A percentile compares a stretch with the other conserved stretches of the same genome.
These are phyloP conservation scores for Liasis olivaceus DNA, from an alignment of 2,797 vertebrate species.

Conservation along the genomic window DNA sequence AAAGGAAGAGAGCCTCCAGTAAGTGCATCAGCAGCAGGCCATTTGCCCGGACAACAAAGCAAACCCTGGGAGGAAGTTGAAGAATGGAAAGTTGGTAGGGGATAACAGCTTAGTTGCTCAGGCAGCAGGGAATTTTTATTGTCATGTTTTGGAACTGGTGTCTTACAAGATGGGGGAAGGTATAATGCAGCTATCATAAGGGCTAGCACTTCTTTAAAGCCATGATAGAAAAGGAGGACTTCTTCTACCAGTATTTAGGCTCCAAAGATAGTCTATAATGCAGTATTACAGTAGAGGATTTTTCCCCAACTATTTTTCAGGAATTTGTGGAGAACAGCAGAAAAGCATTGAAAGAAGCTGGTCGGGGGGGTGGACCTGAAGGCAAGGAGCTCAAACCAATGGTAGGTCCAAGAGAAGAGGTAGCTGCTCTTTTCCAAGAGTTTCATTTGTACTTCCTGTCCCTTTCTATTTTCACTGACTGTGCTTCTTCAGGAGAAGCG, in stretches of 20 bases:
- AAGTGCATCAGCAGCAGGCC: background rate
- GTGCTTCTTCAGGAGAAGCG: conserved; percentile 84
- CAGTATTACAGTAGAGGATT: conserved; percentile 3
- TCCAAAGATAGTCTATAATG: background rate
- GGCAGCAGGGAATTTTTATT: background rate
- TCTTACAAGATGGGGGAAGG: background rate
- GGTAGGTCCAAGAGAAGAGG: conserved; percentile 93
- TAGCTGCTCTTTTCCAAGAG: conserved; percentile 83
- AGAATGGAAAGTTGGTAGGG: background rate
- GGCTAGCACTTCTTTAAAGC: background rate
- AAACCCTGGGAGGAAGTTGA: background rate
- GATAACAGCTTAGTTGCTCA: background rate
- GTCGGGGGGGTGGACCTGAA: conserved; percentile 80
- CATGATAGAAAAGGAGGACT: background rate
- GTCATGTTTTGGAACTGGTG: background rate
- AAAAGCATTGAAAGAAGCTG: conserved; percentile 86
- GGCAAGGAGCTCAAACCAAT: conserved; percentile 93
- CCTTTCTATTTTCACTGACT: conserved; percentile 92
- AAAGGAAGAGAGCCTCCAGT: background rate
- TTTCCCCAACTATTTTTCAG: conserved; percentile 72
- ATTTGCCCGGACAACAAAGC: background rate
- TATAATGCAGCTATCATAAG: background rate
- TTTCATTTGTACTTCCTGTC: conserved; percentile 94
- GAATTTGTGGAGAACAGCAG: conserved; percentile 97
- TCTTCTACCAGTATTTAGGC: background rate